These are phyloP conservation scores for Otus sunia DNA, from an alignment of 2,113 vertebrate species.

Conservation along the genomic window DNA sequence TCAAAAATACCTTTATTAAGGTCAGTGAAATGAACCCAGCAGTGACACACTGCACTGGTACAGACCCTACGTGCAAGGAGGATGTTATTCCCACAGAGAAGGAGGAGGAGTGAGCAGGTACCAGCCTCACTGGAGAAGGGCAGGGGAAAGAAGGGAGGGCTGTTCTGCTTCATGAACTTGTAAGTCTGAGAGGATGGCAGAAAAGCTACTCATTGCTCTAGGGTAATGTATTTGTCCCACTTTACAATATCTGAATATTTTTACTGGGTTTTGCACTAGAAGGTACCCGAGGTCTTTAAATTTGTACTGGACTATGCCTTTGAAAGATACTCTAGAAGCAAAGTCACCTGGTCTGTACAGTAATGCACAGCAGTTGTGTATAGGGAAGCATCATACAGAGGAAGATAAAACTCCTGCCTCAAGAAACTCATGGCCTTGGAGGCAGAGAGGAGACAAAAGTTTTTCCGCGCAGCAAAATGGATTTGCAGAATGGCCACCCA, in stretches of 20 bases:
- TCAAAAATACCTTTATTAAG: not conserved
- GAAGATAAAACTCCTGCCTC: not conserved
- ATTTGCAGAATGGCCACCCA: not conserved
- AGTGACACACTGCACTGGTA: not conserved
- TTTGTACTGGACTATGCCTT: not conserved
- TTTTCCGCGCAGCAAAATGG: not conserved
- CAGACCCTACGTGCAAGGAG: rapidly evolving
- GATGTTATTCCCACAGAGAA: rapidly evolving
- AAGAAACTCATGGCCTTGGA: not conserved
- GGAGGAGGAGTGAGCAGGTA: not conserved
- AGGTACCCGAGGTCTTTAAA: not conserved
- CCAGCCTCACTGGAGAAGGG: not conserved
- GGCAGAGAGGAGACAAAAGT: not conserved
- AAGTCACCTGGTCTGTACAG: not conserved
- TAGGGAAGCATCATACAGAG: not conserved
- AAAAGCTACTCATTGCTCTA: not conserved
- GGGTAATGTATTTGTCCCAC: not conserved
- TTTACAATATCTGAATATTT: not conserved
- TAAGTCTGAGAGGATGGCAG: not conserved
- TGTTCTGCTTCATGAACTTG: not conserved
- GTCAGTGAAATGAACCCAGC: rapidly evolving
- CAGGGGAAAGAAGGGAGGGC: not conserved
- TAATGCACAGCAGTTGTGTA: not conserved
- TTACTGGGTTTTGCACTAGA: not conserved
- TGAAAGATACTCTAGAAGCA: not conserved